A percentile compares a stretch with the other conserved stretches of the same genome.
These are phyloP conservation scores for Haliaeetus leucogaster DNA, from an alignment of 2,113 vertebrate genomes.

Conservation along the genomic window DNA sequence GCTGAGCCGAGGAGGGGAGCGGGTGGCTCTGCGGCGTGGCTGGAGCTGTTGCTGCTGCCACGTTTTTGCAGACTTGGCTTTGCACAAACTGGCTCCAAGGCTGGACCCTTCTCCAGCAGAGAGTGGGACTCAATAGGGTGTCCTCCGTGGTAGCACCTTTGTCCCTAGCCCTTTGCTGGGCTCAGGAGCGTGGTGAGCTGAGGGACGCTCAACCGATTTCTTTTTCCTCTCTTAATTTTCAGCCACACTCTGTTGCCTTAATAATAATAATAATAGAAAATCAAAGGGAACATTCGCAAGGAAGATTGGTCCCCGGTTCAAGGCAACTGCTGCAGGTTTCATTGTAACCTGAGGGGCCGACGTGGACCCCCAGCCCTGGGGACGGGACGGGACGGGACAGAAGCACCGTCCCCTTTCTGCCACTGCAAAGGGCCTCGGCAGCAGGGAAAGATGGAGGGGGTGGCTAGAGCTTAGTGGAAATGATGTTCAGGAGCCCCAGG, in stretches of 20 bases:
- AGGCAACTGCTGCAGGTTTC: neutral
- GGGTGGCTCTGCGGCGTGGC: accelerated
- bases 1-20: neutral
- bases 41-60: neutral
- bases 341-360: neutral
- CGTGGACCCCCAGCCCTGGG: accelerated
- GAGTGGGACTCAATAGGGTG: neutral
- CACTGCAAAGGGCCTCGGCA: neutral
- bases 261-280: neutral
- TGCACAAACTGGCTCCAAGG: neutral
- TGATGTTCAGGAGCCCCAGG: neutral
- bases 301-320: neutral
- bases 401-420: neutral
- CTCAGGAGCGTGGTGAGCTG: neutral
- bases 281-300: neutral
- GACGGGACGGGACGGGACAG: no score
- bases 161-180: neutral
- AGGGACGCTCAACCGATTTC: neutral
- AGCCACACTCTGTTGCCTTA: neutral
- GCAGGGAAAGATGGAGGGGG: neutral
- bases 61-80: neutral
- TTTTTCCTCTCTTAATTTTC: neutral
- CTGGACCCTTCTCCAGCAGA: neutral
- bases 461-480: neutral
- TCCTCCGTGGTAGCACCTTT: neutral